These are phyloP conservation scores for Onychostruthus taczanowskii DNA, from an alignment of 2,113 vertebrate genomes.

Conservation along the genomic window DNA sequence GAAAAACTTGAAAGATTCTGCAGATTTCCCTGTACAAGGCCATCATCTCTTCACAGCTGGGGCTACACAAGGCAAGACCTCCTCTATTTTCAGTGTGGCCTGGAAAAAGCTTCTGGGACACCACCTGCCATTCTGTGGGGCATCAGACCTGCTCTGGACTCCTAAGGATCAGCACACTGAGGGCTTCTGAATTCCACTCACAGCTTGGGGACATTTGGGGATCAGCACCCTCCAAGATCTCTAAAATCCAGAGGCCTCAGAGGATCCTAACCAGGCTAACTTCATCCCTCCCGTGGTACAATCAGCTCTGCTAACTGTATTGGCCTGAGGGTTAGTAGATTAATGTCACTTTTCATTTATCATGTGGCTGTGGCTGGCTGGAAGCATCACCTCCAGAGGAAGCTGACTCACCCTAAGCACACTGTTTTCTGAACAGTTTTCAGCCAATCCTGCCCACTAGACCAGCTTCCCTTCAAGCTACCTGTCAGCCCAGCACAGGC, in stretches of 20 bases:
- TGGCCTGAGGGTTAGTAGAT: background rate
- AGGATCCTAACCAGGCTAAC: background rate
- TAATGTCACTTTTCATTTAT: background rate
- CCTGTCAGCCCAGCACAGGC: background rate
- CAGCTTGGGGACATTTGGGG: background rate
- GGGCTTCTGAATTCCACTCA: background rate
- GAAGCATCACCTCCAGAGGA: background rate
- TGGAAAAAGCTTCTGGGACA: background rate
- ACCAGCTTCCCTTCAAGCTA: background rate
- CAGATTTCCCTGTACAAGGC: background rate
- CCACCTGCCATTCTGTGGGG: background rate
- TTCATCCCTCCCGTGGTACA: background rate
- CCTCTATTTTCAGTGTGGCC: background rate
- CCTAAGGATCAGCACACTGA: background rate
- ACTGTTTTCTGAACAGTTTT: background rate
- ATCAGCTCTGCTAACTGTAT: background rate
- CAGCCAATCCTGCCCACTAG: background rate
- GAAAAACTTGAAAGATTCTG: background rate
- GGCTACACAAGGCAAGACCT: background rate
- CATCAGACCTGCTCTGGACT: background rate
- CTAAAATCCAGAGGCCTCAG: background rate
- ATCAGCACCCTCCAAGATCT: background rate
- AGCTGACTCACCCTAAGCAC: background rate
- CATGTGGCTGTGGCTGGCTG: background rate
- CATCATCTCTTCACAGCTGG: background rate